phyloP scores from a whole-genome alignment of 1,140 invertebrate species.

The Acromyrmex echinatior region DNA sequence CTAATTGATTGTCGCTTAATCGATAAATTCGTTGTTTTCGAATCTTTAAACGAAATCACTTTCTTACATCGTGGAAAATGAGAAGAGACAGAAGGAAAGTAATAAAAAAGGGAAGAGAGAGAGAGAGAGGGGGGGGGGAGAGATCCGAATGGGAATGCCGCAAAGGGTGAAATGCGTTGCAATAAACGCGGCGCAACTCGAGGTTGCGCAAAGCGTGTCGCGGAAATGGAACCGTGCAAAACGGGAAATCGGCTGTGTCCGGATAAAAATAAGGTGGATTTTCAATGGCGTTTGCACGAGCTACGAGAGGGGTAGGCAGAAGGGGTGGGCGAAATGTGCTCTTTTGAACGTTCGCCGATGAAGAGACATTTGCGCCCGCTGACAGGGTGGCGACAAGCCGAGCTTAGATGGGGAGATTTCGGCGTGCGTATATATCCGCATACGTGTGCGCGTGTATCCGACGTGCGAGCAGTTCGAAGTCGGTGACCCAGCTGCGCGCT shows the following conservation, averaged over 20 bases:
- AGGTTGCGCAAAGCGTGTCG: conserved; percentile 28
- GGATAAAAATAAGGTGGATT: conserved; percentile 65
- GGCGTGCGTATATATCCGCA: neutral
- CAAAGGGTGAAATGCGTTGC: neutral
- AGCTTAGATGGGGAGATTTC: conserved; percentile 7
- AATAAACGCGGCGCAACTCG: conserved; percentile 29
- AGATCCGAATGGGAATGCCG: neutral
- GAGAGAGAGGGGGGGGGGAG: neutral
- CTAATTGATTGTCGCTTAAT: neutral
- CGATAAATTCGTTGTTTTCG: neutral
- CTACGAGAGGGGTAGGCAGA: conserved; percentile 2
- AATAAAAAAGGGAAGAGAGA: neutral
- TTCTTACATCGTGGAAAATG: neutral
- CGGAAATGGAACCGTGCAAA: conserved; percentile 68
- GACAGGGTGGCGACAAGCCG: neutral
- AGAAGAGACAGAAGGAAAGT: neutral
- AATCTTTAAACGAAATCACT: conserved; percentile 27
- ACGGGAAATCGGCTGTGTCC: conserved; percentile 61
- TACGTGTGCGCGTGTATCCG: neutral
- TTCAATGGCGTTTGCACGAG: conserved; percentile 60
- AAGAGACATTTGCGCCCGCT: conserved; percentile 40
- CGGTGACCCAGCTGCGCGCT: conserved; percentile 80
- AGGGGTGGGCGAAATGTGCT: conserved; percentile 65
- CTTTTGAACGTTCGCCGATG: conserved; percentile 65
- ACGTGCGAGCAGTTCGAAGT: conserved; percentile 68